Base-by-base conservation (phyloP, 2,888 invertebrate species). In the Hypolimnas misippus region DNA sequence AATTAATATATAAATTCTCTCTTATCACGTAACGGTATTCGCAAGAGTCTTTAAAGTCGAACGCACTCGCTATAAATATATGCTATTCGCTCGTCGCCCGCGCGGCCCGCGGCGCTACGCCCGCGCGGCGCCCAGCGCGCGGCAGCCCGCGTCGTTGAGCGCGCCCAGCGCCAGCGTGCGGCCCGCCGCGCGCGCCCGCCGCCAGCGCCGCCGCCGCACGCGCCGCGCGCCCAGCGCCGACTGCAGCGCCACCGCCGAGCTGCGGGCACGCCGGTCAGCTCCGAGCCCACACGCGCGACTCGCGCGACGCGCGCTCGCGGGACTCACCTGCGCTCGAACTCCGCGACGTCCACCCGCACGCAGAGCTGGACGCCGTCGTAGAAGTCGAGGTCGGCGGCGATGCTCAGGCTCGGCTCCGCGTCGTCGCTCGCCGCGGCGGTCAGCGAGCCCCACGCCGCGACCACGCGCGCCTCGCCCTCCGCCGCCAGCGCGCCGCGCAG, bases 361-460 rank as follows among this genome's bases (percentile, higher is more conserved):
- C 89, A 89, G 66, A 86, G 78, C 75, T 82, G 73, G 70, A 76
- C 75, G 62, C 49, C 72, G 57, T 75, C 77, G 81, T 87, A 85
- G 81, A 88, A 87, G 81, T 89, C 88, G 50, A 85, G 76, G 73
- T 84, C 79, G 46, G 82, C 73, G 56, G 72, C 73, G 58, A 86
- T 63, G 70, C 67, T 73, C 75, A 81, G 72, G 33, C 72, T 70
- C 65, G 82, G 81, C 71, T 73, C 74, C 19, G 70, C 69, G 57
- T 62, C 64, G 55, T 68, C 65, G 17, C 40, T 57, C 35, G 64
- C 73, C 25, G 33, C 65, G 14, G 51, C 61, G 25, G 61, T 71
- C 29, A 49, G 69, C 31, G 61, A 64, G n/a, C 65, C 56, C 61
- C 68, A 72, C 69, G 52, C 63, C 17, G 21, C 66, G 73, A 44